Conservation (phyloP, 2,113 vertebrate genomes). For the Saccopteryx leptura region DNA sequence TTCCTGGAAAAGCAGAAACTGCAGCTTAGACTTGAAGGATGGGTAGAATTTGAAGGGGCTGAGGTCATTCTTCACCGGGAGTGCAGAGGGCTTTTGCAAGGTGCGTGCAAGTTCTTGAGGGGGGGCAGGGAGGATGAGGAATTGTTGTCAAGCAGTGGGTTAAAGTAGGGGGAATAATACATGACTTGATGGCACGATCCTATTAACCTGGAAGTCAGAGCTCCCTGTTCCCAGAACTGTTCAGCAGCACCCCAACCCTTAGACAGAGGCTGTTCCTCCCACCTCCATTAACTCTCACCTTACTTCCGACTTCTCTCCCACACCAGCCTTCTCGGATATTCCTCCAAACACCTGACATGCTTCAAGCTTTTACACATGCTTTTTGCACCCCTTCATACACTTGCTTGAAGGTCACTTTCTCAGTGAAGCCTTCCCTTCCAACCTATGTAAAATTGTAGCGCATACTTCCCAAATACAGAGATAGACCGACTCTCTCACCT, state of each 20-base stretch:
- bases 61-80: neutral
- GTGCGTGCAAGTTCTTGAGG: neutral
- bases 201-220: neutral
- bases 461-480: neutral
- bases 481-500: no score
- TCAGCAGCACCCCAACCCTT: neutral
- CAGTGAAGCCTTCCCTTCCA: neutral
- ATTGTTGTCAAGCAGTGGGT: neutral
- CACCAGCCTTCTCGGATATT: neutral
- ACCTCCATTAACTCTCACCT: fast-evolving
- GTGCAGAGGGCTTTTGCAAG: neutral
- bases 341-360: neutral
- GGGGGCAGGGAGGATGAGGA: neutral
- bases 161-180: neutral
- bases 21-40: neutral
- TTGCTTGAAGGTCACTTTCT: neutral
- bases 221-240: neutral
- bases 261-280: neutral
- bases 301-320: neutral
- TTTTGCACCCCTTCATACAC: neutral
- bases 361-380: neutral
- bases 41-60: neutral
- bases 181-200: neutral
- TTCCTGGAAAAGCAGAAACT: neutral
- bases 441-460: neutral